Conservation (phyloP, 2,888 invertebrate genomes). For the Asteroscopus sphinx region DNA sequence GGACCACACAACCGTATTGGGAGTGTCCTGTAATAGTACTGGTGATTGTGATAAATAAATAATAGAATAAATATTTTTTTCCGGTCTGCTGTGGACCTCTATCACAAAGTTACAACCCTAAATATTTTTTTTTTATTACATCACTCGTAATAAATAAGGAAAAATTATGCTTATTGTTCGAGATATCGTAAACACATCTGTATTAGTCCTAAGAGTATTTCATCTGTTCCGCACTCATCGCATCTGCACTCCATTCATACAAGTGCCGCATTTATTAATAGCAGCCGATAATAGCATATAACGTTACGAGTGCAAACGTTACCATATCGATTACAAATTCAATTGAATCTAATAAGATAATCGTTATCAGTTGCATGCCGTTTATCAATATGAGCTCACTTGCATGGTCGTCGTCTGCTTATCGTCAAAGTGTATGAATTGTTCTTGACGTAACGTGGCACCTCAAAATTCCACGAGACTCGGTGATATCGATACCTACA, state of each 20-base stretch:
- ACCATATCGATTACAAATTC: slow-evolving; percentile 50
- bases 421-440: slow-evolving; percentile 9
- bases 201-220: slow-evolving; percentile 17
- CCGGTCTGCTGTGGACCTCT: too few relatives aligned
- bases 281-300: slow-evolving; percentile 31
- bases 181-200: slow-evolving; percentile 16
- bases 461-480: too few relatives aligned
- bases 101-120: too few relatives aligned
- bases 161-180: not conserved
- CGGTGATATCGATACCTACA: too few relatives aligned
- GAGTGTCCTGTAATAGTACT: too few relatives aligned
- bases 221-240: slow-evolving; percentile 33
- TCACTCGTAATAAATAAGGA: not conserved
- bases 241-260: slow-evolving; percentile 41
- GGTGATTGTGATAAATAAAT: too few relatives aligned
- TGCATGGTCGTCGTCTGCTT: slow-evolving; percentile 29
- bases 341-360: slow-evolving; percentile 47
- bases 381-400: slow-evolving; percentile 45
- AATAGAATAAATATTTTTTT: too few relatives aligned
- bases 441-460: not conserved
- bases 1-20: too few relatives aligned
- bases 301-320: slow-evolving; percentile 27
- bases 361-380: slow-evolving; percentile 43
- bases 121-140: too few relatives aligned
- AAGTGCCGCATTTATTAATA: slow-evolving; percentile 40